phyloP scores from a whole-genome alignment of 2,888 invertebrate species.

The Lepidocyrtinus sp. region DNA sequence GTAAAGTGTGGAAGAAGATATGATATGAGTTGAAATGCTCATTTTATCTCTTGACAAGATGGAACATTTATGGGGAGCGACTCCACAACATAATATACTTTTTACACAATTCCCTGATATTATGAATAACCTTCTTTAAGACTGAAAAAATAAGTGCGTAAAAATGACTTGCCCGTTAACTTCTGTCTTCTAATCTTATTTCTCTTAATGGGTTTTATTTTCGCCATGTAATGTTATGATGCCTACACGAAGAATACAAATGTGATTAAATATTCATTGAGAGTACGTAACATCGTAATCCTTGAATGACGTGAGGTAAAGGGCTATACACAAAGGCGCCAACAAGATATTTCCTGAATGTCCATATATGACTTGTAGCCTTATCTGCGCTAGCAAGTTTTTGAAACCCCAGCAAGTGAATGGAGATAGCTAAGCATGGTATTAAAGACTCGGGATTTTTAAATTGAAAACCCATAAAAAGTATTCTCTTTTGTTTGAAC shows the following conservation, averaged over 20 bases:
- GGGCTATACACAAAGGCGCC: conserved; percentile 39
- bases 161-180: conserved; percentile 46
- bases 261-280: conserved; percentile 34
- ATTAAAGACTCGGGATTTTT: not conserved
- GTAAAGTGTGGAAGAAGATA: not conserved
- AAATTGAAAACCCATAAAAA: not conserved
- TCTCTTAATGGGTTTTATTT: not conserved
- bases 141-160: not conserved
- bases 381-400: conserved; percentile 19
- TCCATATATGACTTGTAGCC: conserved; percentile 34
- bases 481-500: conserved; percentile 5
- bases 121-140: not conserved
- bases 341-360: conserved; percentile 53
- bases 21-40: not conserved
- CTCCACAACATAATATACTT: not conserved
- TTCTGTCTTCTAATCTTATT: conserved; percentile 37
- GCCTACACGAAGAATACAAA: not conserved
- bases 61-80: conserved; percentile 31
- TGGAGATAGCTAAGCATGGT: conserved; percentile 19
- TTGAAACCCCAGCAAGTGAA: not conserved
- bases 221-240: not conserved
- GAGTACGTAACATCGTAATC: conserved; percentile 27
- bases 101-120: not conserved
- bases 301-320: conserved; percentile 12
- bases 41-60: conserved; percentile 23